These are phyloP conservation scores for Micronisus gabar DNA, from an alignment of 2,113 vertebrate genomes.

Conservation along the genomic window DNA sequence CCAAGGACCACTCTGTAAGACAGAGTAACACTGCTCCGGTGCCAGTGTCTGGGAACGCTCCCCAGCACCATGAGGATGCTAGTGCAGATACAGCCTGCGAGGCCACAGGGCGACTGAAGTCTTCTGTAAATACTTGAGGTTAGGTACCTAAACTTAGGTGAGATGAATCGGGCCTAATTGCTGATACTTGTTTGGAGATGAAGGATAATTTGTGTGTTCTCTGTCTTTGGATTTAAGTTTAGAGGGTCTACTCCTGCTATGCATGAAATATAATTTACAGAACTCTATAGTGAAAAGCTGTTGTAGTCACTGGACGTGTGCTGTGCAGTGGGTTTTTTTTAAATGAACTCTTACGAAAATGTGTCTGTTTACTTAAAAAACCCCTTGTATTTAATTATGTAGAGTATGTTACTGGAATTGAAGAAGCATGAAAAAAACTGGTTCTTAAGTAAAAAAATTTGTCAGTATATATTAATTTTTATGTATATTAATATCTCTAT, in stretches of 20 bases:
- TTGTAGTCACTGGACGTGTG: background rate
- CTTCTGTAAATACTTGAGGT: background rate
- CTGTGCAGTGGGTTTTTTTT: background rate
- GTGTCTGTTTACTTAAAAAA: background rate
- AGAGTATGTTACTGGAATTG: background rate
- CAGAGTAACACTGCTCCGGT: too few relatives aligned
- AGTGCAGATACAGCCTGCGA: too few relatives aligned
- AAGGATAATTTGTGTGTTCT: background rate
- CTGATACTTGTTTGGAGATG: background rate
- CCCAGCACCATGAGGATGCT: accelerated
- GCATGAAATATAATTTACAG: background rate
- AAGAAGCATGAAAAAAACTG: background rate
- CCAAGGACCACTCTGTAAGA: background rate
- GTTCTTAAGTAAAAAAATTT: background rate
- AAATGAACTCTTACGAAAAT: background rate
- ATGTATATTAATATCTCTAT: background rate
- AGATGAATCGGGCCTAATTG: background rate
- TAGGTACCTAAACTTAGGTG: background rate
- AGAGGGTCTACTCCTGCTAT: background rate
- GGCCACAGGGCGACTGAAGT: background rate
- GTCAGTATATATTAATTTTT: background rate
- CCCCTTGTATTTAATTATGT: background rate
- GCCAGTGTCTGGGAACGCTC: accelerated
- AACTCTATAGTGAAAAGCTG: background rate
- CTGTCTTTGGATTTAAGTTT: background rate